Conservation (phyloP, 2,113 vertebrate genomes). For the Neotoma lepida region DNA sequence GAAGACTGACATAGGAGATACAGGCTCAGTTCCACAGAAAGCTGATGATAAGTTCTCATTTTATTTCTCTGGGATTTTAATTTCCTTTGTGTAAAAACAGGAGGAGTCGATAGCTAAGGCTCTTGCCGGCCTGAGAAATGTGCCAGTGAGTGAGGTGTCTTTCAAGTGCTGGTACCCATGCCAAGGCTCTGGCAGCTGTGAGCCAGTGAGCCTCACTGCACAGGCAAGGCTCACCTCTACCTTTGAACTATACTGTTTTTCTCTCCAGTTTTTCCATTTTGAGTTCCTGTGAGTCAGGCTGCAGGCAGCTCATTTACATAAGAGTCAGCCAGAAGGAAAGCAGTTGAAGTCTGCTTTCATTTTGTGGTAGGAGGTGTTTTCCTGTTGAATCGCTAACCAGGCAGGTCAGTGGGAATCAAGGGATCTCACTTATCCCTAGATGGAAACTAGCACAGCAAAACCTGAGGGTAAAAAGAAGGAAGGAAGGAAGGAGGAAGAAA, state of each 20-base stretch:
- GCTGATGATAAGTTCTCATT: background rate
- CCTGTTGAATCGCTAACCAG: slow-evolving; percentile 68
- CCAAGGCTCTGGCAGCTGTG: background rate
- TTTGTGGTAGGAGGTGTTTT: slow-evolving; percentile 69
- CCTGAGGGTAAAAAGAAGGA: background rate
- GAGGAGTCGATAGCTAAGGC: background rate
- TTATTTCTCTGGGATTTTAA: slow-evolving; percentile 31
- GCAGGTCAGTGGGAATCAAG: slow-evolving; percentile 68
- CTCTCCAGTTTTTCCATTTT: slow-evolving; percentile 60
- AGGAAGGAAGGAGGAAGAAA: background rate
- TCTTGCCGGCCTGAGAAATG: slow-evolving; percentile 1
- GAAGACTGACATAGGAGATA: background rate
- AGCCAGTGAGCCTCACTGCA: background rate
- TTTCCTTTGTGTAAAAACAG: background rate
- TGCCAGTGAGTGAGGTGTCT: background rate
- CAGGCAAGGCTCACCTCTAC: background rate
- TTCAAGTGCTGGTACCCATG: background rate
- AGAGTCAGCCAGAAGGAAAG: slow-evolving; percentile 71
- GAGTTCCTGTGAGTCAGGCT: slow-evolving; percentile 74
- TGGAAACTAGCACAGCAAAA: slow-evolving; percentile 51
- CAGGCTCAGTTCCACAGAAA: background rate
- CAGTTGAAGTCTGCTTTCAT: slow-evolving; percentile 66
- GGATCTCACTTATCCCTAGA: slow-evolving; percentile 49
- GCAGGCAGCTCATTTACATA: slow-evolving; percentile 75
- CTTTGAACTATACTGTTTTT: slow-evolving; percentile 34